Evolutionary conservation across 2,888 invertebrate species (phyloP).

Genomic region (Oegoconia quadripuncta): DNA sequence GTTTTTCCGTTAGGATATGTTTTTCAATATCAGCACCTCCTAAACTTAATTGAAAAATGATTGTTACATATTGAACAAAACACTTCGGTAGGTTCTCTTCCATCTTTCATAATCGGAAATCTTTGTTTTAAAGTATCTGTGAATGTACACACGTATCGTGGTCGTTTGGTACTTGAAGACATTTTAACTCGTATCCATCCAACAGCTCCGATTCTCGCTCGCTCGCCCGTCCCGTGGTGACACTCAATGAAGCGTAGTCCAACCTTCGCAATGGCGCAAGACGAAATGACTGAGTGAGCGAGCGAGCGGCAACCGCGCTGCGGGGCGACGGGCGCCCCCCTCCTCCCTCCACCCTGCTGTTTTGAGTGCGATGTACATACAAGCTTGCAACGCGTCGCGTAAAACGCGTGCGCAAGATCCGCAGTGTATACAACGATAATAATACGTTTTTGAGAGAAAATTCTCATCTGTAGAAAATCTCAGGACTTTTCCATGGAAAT

Average conservation of each 20-base stretch:
- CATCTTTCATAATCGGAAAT: no score
- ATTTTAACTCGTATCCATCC: conserved; percentile 11
- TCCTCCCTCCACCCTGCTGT: conserved; percentile 3
- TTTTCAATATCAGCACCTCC: no score
- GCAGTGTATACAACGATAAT: no score
- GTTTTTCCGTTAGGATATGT: conserved; percentile 14
- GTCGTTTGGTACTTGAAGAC: conserved; percentile 14
- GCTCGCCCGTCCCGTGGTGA: conserved; percentile 7
- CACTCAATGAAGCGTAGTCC: conserved; percentile 11
- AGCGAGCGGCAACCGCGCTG: conserved; percentile 9
- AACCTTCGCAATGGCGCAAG: conserved; percentile 16
- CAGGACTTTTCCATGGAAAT: no score
- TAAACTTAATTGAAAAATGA: no score
- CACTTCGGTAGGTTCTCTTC: no score
- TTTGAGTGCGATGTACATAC: not conserved
- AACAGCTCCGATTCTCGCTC: conserved; percentile 5
- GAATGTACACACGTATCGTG: no score
- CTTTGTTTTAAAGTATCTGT: no score
- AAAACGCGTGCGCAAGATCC: conserved; percentile 3
- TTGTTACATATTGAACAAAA: no score
- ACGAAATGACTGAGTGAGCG: conserved; percentile 10
- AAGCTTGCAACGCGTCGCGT: conserved; percentile 3
- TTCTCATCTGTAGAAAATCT: conserved; percentile 11
- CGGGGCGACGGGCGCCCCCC: conserved; percentile 2
- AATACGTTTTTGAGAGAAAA: conserved; percentile 12